Conservation (phyloP, 2,797 vertebrate species). For the Acrossocheilus fasciatus region DNA sequence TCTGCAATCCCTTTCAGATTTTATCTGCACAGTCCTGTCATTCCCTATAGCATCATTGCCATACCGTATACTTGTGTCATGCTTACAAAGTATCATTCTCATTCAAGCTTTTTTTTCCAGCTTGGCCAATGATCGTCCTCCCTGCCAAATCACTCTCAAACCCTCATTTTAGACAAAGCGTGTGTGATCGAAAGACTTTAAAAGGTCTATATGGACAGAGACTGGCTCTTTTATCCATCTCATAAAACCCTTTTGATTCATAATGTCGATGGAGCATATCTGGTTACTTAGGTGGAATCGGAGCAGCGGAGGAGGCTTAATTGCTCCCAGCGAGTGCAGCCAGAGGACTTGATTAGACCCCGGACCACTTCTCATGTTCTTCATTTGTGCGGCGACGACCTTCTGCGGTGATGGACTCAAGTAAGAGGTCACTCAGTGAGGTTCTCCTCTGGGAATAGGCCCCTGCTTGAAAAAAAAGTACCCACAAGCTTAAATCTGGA, state of each 20-base stretch:
- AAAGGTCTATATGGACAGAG: slow-evolving; percentile 61
- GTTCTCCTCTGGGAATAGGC: slow-evolving; percentile 75
- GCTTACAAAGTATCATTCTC: slow-evolving; percentile 46
- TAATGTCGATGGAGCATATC: slow-evolving; percentile 80
- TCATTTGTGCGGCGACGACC: slow-evolving; percentile 83
- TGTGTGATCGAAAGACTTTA: slow-evolving; percentile 19
- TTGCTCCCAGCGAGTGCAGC: slow-evolving; percentile 82
- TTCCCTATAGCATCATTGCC: slow-evolving; percentile 55
- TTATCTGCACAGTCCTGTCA: slow-evolving; percentile 54
- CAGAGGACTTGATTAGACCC: slow-evolving; percentile 83
- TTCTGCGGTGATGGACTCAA: slow-evolving; percentile 79
- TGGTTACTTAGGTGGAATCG: slow-evolving; percentile 75
- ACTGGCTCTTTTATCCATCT: slow-evolving; percentile 77
- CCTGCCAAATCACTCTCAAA: slow-evolving; percentile 22
- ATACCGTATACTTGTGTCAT: slow-evolving; percentile 56
- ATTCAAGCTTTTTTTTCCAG: slow-evolving; percentile 59
- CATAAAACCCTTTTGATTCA: slow-evolving; percentile 81
- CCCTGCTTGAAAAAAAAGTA: slow-evolving; percentile 55
- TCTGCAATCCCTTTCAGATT: slow-evolving; percentile 66
- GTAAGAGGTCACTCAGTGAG: slow-evolving; percentile 60
- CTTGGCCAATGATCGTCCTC: slow-evolving; percentile 63
- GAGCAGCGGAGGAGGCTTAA: slow-evolving; percentile 77
- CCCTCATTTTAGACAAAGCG: slow-evolving; percentile 38
- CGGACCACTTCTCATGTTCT: slow-evolving; percentile 84
- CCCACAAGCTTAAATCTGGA: slow-evolving; percentile 8